A percentile compares a stretch with the other conserved stretches of the same genome.
Evolutionary conservation across 2,888 invertebrate genomes (phyloP).

Genomic region (Pollenia amentaria): DNA sequence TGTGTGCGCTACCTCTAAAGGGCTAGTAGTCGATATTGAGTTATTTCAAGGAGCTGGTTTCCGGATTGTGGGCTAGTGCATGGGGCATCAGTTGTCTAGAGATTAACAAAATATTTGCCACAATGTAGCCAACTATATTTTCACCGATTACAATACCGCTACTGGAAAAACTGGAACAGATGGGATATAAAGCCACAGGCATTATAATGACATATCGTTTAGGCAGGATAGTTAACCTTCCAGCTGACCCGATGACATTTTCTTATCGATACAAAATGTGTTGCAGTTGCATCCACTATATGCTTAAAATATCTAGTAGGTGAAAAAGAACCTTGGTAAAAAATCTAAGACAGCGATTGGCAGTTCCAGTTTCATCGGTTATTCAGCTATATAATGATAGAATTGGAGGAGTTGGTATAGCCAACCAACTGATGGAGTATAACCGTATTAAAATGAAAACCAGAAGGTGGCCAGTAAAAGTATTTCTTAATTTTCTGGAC

Average conservation of each 20-base stretch:
- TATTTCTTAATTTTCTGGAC: no score
- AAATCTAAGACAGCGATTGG: slow-evolving; percentile 38
- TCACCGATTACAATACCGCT: background rate
- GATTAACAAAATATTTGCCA: slow-evolving; percentile 69
- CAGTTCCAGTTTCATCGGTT: slow-evolving; percentile 48
- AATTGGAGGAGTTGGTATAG: slow-evolving; percentile 61
- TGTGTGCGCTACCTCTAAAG: no score
- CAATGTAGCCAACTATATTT: background rate
- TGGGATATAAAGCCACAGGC: no score
- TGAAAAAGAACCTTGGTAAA: slow-evolving; percentile 42
- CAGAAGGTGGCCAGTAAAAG: no score
- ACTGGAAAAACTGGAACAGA: background rate
- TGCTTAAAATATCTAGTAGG: slow-evolving; percentile 19
- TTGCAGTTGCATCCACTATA: slow-evolving; percentile 43
- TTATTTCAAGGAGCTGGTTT: slow-evolving; percentile 62
- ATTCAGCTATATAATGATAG: no score
- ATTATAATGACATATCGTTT: no score
- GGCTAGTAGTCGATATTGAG: slow-evolving; percentile 76
- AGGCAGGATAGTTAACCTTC: slow-evolving; percentile 7
- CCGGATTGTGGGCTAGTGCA: slow-evolving; percentile 72
- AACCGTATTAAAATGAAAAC: no score
- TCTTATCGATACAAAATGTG: slow-evolving; percentile 56
- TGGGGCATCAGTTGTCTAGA: slow-evolving; percentile 73
- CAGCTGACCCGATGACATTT: no score
- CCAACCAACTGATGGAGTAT: no score